Evolutionary conservation across 2,113 vertebrate genomes (phyloP), one percentile per base, ranked within the genome.

Genomic region (Thermophis baileyi): DNA sequence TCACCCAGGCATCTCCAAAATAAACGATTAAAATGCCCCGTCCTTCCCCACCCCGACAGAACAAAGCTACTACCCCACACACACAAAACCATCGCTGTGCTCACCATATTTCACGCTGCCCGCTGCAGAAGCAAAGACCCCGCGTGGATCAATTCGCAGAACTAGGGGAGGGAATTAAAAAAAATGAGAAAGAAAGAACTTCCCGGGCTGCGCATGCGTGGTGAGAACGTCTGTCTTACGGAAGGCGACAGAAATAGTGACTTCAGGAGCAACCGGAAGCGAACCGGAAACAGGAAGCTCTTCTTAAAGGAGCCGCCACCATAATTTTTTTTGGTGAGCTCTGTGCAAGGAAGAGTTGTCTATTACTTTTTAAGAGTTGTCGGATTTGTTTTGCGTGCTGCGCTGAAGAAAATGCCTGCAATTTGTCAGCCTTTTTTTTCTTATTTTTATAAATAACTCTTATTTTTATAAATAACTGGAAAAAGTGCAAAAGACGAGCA

Each of bases 291-390:
- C 8, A 3, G 46, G 8, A 16, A 8, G 24, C 0, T 1, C 0
- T 46, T 90, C 85, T 93, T 93, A 90, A 88, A 88, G 92, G 89
- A 50, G 85, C 92, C 47, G 74, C n/a, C 24, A 2, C 7, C 24
- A 40, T 1, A 35, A 47, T 47, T 18, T 30, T 5, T 9, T 11
- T 10, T 30, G 22, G 3, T 16, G n/a, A 5, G 14, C 2, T 74
- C 5, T 74, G 69, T 35, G 69, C 63, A 74, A 74, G 14, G 63
- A 74, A 74, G 30, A n/a, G 63, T 35, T 74, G 4, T 16, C 40
- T 12, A 8, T 30, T 30, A 44, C 11, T 47, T 27, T 89, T 63
- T 18, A n/a, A 47, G 27, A 46, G 44, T 16, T 74, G n/a, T 74
- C 16, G n/a, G 69, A 40, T 74, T 74, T 74, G 16, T 40, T 74